A percentile compares a stretch with the other conserved stretches of the same genome.
These are phyloP conservation scores for Belgica antarctica DNA, from an alignment of 2,888 invertebrate genomes.

Conservation along the genomic window DNA sequence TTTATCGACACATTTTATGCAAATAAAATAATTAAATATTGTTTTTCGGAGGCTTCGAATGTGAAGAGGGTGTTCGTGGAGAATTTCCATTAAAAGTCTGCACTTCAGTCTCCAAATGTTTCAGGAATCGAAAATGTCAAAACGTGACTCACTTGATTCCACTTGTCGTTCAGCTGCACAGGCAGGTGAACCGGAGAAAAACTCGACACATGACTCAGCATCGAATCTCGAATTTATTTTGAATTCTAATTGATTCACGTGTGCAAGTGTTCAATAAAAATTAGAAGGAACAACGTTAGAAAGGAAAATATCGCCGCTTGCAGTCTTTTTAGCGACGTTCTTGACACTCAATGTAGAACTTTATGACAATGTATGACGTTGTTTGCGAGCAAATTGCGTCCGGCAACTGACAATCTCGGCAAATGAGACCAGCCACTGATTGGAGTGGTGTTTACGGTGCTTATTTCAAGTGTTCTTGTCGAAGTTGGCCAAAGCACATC, in stretches of 20 bases:
- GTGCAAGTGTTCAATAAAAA: background rate
- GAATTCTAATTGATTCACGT: slow-evolving; percentile 19
- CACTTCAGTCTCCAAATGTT: no score
- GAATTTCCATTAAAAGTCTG: background rate
- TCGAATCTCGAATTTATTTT: background rate
- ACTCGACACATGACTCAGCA: slow-evolving; percentile 3
- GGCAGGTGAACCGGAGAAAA: background rate
- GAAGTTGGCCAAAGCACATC: background rate
- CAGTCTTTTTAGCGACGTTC: no score
- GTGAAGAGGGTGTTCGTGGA: background rate
- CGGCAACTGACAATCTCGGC: background rate
- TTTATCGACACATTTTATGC: slow-evolving; percentile 10
- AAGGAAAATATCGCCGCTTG: background rate
- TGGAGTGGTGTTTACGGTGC: background rate
- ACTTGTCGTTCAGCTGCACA: background rate
- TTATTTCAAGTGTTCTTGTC: no score
- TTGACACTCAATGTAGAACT: background rate
- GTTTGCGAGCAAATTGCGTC: background rate
- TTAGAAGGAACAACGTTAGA: background rate
- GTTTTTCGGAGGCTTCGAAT: background rate
- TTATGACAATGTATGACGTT: background rate
- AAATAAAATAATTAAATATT: slow-evolving; percentile 30
- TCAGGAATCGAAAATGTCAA: background rate
- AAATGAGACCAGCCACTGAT: background rate
- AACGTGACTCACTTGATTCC: slow-evolving; percentile 11